These are phyloP conservation scores for Coelinius sp. DNA, from an alignment of 2,888 invertebrate species.

Conservation along the genomic window DNA sequence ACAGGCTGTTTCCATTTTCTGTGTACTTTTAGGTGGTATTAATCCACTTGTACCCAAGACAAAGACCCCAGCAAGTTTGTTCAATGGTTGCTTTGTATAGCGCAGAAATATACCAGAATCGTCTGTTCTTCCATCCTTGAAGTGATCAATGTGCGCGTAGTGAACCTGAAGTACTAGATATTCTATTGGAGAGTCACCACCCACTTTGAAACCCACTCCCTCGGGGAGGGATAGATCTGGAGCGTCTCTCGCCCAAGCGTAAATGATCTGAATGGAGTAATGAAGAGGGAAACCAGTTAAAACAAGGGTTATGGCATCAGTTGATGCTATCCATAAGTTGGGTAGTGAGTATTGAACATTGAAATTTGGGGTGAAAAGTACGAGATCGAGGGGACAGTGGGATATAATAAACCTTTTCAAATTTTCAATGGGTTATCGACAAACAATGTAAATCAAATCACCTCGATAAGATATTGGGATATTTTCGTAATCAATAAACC, in stretches of 20 bases:
- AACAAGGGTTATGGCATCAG: neutral
- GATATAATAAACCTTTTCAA: too few relatives aligned
- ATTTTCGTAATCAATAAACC: too few relatives aligned
- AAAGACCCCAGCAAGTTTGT: constrained; percentile 91
- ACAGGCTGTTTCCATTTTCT: constrained; percentile 95
- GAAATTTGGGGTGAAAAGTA: too few relatives aligned
- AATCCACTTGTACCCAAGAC: constrained; percentile 89
- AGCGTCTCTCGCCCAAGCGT: constrained; percentile 96
- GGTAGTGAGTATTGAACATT: too few relatives aligned
- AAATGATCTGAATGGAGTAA: constrained; percentile 78
- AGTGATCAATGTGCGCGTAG: constrained; percentile 79
- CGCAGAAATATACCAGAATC: constrained; percentile 87
- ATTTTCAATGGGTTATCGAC: too few relatives aligned
- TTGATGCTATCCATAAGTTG: neutral
- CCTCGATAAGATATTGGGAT: too few relatives aligned
- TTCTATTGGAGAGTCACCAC: constrained; percentile 84
- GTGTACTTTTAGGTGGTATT: constrained; percentile 79
- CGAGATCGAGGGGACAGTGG: too few relatives aligned
- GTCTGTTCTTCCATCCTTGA: constrained; percentile 83
- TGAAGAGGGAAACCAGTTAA: neutral
- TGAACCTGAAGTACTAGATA: constrained; percentile 96
- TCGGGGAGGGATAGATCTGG: constrained; percentile 84
- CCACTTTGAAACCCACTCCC: constrained; percentile 94
- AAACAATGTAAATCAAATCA: too few relatives aligned
- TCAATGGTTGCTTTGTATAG: constrained; percentile 83